Base-by-base conservation (phyloP, 37 sponge, comb jelly and placozoan genomes). In the Lycopodina hypogea region DNA sequence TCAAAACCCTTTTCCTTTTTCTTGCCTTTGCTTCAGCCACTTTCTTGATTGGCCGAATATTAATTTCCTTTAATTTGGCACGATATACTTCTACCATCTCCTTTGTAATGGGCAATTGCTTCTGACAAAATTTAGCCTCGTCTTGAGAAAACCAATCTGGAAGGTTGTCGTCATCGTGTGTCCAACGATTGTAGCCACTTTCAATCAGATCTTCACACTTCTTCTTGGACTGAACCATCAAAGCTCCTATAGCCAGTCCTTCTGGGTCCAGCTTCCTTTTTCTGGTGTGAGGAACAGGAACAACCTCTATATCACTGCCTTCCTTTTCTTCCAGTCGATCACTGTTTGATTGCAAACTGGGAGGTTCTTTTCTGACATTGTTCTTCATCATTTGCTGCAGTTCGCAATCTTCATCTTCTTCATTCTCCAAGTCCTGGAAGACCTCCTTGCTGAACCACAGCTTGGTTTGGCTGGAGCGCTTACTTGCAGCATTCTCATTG, bases 131-230 rank as follows among this genome's bases (percentile, higher is more conserved):
- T 65, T 84, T 89, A 60, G 57, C 52, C 78, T 98, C 99, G 34
- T 98, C 94, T 23, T 88, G 88, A 1, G 55, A 55, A 77, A 98
- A 98, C 99, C 99, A 98, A 60, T 93, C 99, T 19, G 99, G 99
- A 0, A 98, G 78, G 75, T 80, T 75, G 22, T 83, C 88, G 38
- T 98, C 99, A 35, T 84, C 68, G 59, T 83, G 59, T 0, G 94
- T 78, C 90, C 92, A 98, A 26, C 99, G 77, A 72, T 97, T 91
- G 80, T 89, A 97, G 0, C 72, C 86, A 74, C 81, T 84, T 38
- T 97, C 97, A 37, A 92, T 89, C n/a, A 98, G 45, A 26, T 95
- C 96, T 42, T 93, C 83, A 26, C 81, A 88, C 35, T 69, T 66
- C 70, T 92, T 95, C 78, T 90, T 92, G 23, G 96, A 95, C 51